Conservation (phyloP, 2,113 vertebrate genomes). For the Salminus brasiliensis region DNA sequence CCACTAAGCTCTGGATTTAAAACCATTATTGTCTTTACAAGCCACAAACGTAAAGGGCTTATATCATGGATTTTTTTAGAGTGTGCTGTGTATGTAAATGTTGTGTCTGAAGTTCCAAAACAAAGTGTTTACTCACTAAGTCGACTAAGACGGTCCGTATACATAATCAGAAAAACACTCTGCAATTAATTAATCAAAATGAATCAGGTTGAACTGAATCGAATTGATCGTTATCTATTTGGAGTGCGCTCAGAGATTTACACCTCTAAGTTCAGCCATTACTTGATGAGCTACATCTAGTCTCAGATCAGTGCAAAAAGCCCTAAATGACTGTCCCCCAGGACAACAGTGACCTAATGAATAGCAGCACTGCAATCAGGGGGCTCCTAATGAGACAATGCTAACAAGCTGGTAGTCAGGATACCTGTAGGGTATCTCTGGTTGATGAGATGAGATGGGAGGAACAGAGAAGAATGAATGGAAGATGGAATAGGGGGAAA, state of each 20-base stretch:
- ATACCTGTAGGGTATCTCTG: conserved; percentile 24
- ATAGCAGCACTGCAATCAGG: background rate
- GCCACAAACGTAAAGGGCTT: too few species aligned
- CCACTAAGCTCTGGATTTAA: background rate
- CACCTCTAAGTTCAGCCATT: background rate
- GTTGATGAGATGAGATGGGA: conserved; percentile 12
- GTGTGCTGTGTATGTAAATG: too few species aligned
- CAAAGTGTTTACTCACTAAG: too few species aligned
- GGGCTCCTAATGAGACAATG: conserved; percentile 7
- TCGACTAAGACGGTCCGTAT: too few species aligned
- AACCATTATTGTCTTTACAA: too few species aligned
- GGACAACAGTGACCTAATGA: conserved; percentile 8
- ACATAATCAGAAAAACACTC: too few species aligned
- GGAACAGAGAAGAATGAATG: background rate
- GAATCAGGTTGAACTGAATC: too few species aligned
- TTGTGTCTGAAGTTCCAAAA: too few species aligned
- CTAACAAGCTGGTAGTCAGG: conserved; percentile 26
- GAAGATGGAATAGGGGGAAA: background rate
- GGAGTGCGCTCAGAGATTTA: background rate
- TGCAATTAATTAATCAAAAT: too few species aligned
- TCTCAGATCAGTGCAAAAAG: conserved; percentile 6
- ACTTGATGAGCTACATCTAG: background rate
- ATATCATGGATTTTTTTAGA: too few species aligned
- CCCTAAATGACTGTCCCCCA: background rate
- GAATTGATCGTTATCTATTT: too few species aligned